Base-by-base conservation (phyloP, 2,888 invertebrate species). In the Chrysodeixis includens region DNA sequence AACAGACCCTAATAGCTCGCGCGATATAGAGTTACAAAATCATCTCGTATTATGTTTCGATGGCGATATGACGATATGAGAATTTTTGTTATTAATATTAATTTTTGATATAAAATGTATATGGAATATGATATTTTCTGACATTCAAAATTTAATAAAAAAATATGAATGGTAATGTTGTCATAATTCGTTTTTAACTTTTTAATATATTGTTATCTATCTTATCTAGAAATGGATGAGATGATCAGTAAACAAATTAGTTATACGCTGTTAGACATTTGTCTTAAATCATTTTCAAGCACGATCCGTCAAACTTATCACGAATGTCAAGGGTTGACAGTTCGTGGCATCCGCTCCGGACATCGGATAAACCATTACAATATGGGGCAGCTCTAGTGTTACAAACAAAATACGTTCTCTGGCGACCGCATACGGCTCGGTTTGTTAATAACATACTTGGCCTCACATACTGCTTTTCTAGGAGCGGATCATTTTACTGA, bases 311-410 rank as follows among this genome's bases (percentile, higher is more conserved):
- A 92, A 91, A 93, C 85, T 91, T 90, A 93, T 93, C 90, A 90
- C 78, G 83, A 79, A 90, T 89, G 93, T 94, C 94, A 93, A 91
- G 92, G 91, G 91, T 93, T 94, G 94, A 95, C 93, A 90, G 92
- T 90, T 88, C 92, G 90, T 91, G 92, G 89, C 93, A 91, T 90
- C 90, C 90, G 90, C 83, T 84, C 74, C 88, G 88, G 90, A 88
- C 89, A 88, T 82, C 81, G 90, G 89, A 92, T 91, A 86, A 91
- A 85, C 86, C 87, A 86, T 87, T 83, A 83, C 81, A 84, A 85
- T 83, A 82, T 82, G 77, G 82, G 76, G 70, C 78, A 83, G 69
- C 60, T 14, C 30, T 22, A 56, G 52, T 62, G 26, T 57, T 62
- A 71, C 63, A 62, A 64, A 66, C 56, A 90, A 88, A 86, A 78